Conservation (phyloP, 2,113 vertebrate species). For the Alosa alosa region DNA sequence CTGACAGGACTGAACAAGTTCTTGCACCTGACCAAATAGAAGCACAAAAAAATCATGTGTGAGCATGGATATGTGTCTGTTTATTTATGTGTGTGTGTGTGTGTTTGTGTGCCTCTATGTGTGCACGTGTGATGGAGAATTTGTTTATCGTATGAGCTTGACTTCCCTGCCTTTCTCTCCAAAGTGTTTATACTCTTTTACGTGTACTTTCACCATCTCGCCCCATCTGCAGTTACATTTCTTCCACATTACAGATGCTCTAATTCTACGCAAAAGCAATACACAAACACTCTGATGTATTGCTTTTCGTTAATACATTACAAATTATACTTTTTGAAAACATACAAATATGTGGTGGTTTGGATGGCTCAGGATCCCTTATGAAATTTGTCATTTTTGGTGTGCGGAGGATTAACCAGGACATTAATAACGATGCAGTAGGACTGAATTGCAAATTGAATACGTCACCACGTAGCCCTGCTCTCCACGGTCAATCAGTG, state of each 20-base stretch:
- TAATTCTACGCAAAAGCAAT: not conserved
- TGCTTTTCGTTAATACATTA: not conserved
- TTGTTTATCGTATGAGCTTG: not conserved
- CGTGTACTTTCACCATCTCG: not conserved
- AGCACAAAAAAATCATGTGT: slow-evolving; percentile 45
- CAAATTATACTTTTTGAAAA: slow-evolving; percentile 6
- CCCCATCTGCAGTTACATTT: slow-evolving; percentile 8
- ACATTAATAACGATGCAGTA: slow-evolving; percentile 37
- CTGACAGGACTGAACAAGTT: slow-evolving; percentile 45
- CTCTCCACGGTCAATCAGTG: slow-evolving; percentile 44
- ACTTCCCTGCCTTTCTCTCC: not conserved
- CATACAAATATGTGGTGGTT: not conserved
- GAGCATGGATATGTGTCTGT: slow-evolving; percentile 12
- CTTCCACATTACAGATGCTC: not conserved
- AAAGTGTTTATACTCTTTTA: not conserved
- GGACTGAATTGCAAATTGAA: slow-evolving; percentile 48
- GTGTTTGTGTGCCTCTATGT: not conserved
- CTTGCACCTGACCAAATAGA: slow-evolving; percentile 76
- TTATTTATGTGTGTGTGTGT: slow-evolving; percentile 6
- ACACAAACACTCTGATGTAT: not conserved
- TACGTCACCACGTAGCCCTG: slow-evolving; percentile 45
- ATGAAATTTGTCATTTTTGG: slow-evolving; percentile 41
- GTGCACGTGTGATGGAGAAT: not conserved
- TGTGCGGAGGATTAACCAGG: slow-evolving; percentile 14
- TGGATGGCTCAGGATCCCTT: slow-evolving; percentile 29